Evolutionary conservation across 2,113 vertebrate species (phyloP).

Genomic region (Alethe diademata): DNA sequence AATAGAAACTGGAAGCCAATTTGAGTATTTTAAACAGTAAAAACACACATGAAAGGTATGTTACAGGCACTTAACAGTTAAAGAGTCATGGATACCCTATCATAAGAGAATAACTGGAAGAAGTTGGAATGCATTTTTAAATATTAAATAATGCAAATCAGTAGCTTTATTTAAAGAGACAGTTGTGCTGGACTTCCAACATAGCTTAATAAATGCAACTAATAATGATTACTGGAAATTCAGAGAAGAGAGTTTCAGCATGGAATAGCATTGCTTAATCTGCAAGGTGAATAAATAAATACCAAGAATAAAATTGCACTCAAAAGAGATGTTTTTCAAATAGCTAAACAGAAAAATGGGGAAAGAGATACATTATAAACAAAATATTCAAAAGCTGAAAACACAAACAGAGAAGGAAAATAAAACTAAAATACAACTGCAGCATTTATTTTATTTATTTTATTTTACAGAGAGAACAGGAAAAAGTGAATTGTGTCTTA

Average conservation of each 20-base stretch:
- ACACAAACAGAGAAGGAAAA: neutral
- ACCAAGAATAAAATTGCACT: neutral
- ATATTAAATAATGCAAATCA: neutral
- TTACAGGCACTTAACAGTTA: neutral
- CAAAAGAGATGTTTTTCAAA: neutral
- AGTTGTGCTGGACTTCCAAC: neutral
- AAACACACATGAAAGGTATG: neutral
- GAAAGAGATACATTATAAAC: neutral
- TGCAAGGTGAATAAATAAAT: slow-evolving; percentile 7
- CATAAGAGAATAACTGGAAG: neutral
- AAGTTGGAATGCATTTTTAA: neutral
- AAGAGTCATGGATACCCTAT: neutral
- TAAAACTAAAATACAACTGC: neutral
- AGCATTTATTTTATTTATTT: neutral
- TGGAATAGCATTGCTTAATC: neutral
- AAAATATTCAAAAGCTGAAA: neutral
- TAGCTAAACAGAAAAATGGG: neutral
- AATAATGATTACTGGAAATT: neutral
- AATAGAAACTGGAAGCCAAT: neutral
- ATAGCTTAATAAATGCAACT: neutral
- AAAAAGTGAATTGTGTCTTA: neutral
- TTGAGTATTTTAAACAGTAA: neutral
- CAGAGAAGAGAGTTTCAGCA: neutral
- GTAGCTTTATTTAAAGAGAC: neutral
- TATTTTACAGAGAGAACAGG: neutral